Percentiles rank a stretch among this genome's conserved stretches.
phyloP scores from a whole-genome alignment of 1,140 invertebrate genomes.

The Drosophila sproati region DNA sequence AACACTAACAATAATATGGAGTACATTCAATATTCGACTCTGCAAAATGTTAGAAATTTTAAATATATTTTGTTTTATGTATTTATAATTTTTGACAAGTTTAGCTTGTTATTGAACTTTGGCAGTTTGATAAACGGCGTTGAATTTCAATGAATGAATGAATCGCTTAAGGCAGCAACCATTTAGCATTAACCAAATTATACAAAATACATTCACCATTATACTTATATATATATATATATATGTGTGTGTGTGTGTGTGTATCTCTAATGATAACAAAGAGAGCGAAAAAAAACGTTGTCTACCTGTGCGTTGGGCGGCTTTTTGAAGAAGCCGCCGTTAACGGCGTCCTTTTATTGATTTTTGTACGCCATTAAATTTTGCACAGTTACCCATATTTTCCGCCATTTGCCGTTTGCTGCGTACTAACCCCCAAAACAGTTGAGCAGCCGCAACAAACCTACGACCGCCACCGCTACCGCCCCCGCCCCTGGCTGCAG shows the following conservation, averaged over 20 bases:
- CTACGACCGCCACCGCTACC: neutral
- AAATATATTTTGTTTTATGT: neutral
- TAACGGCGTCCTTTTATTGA: slow-evolving; percentile 70
- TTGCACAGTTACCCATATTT: slow-evolving; percentile 83
- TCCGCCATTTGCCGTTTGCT: slow-evolving; percentile 65
- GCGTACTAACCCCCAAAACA: slow-evolving; percentile 50
- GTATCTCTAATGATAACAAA: neutral
- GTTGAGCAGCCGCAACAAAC: neutral
- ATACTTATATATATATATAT: neutral
- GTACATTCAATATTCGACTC: neutral
- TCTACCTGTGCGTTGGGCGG: slow-evolving; percentile 20
- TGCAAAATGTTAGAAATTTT: neutral
- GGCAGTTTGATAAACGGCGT: slow-evolving; percentile 18
- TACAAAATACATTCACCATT: neutral
- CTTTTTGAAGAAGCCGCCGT: slow-evolving; percentile 25
- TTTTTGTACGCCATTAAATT: slow-evolving; percentile 80
- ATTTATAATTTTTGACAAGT: slow-evolving; percentile 8
- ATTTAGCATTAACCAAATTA: slow-evolving; percentile 40
- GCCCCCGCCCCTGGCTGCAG: slow-evolving; percentile 4
- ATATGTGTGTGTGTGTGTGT: too few relatives aligned
- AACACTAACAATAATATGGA: neutral
- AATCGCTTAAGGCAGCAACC: slow-evolving; percentile 18
- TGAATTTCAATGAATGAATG: slow-evolving; percentile 4
- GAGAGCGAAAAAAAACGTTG: neutral
- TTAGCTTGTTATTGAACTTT: slow-evolving; percentile 30